Evolutionary conservation across 2,113 vertebrate species (phyloP).

Genomic region (Ibidorhyncha struthersii): DNA sequence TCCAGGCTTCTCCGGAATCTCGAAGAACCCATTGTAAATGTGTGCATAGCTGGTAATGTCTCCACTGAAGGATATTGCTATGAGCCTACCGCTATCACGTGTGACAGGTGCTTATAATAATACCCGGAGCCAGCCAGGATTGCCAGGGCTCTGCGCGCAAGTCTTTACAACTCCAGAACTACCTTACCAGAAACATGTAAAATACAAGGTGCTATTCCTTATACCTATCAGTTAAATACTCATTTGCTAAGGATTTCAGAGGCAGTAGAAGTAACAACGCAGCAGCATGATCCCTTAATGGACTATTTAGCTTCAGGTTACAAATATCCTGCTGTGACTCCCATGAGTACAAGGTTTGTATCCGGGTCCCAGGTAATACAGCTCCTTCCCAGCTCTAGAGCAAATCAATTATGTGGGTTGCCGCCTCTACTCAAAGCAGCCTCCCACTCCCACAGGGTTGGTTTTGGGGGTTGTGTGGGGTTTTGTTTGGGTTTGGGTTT

Average conservation of each 20-base stretch:
- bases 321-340: not conserved
- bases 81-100: not conserved
- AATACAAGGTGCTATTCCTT: not conserved
- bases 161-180: not conserved
- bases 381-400: not conserved
- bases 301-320: not conserved
- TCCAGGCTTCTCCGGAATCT: not conserved
- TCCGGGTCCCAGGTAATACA: not conserved
- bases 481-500: no score
- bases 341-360: not conserved
- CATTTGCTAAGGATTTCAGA: not conserved
- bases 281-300: not conserved
- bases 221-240: not conserved
- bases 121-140: not conserved
- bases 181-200: not conserved
- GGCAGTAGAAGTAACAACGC: not conserved
- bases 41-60: not conserved
- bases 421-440: not conserved
- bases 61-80: not conserved
- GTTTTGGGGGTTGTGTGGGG: not conserved
- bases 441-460: not conserved
- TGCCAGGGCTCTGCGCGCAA: accelerated
- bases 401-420: not conserved
- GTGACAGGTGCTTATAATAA: not conserved
- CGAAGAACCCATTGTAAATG: not conserved